phyloP scores from a whole-genome alignment of 2,888 invertebrate species.

The Brassicogethes aeneus region DNA sequence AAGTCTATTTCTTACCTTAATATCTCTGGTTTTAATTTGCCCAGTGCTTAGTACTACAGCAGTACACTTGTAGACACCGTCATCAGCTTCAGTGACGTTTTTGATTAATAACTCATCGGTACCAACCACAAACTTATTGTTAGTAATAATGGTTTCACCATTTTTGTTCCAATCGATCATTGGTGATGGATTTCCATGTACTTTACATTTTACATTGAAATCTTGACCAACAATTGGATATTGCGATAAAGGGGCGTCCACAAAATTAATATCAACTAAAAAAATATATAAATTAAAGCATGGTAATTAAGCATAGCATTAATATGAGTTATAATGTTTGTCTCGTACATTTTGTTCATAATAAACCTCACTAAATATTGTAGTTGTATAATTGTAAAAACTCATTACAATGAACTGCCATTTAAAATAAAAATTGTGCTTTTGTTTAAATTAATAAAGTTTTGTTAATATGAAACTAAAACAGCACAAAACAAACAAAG shows the following conservation, averaged over 20 bases:
- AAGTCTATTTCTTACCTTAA: conserved; percentile 48
- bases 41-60: conserved; percentile 80
- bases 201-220: conserved; percentile 73
- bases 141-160: conserved; percentile 57
- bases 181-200: conserved; percentile 76
- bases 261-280: conserved; percentile 75
- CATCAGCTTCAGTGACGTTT: conserved; percentile 71
- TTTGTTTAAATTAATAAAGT: too few species aligned
- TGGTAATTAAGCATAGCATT: too few species aligned
- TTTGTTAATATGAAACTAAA: too few species aligned
- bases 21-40: conserved; percentile 64
- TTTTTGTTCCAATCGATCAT: conserved; percentile 81
- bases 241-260: conserved; percentile 76
- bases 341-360: too few species aligned
- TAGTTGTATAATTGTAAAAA: too few species aligned
- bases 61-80: conserved; percentile 78
- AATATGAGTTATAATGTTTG: too few species aligned
- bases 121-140: conserved; percentile 64
- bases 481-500: too few species aligned
- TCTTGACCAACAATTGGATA: conserved; percentile 68
- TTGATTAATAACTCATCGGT: conserved; percentile 68
- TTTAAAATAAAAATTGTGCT: too few species aligned
- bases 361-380: too few species aligned
- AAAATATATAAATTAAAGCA: conserved; percentile 16
- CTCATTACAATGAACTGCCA: too few species aligned